A percentile compares a stretch with the other conserved stretches of the same genome.
These are phyloP conservation scores for Drosophila meridionalis DNA, from an alignment of 2,888 invertebrate species.

Conservation along the genomic window DNA sequence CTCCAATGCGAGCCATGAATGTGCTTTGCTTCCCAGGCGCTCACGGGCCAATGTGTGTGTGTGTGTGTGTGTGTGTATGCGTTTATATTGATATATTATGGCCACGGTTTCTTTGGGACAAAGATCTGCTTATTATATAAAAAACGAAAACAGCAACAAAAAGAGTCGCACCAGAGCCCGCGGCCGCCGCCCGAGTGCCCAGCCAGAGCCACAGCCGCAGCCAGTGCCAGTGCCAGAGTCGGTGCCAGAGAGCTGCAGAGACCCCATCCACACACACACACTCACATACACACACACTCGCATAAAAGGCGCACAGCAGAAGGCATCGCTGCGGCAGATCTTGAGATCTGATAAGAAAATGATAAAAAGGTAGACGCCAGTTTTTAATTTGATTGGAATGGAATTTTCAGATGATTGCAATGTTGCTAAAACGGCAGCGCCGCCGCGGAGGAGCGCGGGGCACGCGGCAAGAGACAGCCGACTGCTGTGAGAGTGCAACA, in stretches of 20 bases:
- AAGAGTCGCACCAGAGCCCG: slow-evolving; percentile 62
- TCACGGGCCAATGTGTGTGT: slow-evolving; percentile 51
- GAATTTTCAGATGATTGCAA: slow-evolving; percentile 82
- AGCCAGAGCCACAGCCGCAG: slow-evolving; percentile 54
- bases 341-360: slow-evolving; percentile 84
- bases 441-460: slow-evolving; percentile 44
- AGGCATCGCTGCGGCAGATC: slow-evolving; percentile 83
- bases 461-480: slow-evolving; percentile 32
- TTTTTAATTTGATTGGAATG: slow-evolving; percentile 85
- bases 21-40: slow-evolving; percentile 79
- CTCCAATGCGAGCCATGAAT: slow-evolving; percentile 66
- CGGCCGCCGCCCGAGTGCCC: slow-evolving; percentile 35
- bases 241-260: slow-evolving; percentile 49
- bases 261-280: slow-evolving; percentile 51
- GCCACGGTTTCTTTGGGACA: slow-evolving; percentile 85
- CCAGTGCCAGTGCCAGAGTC: slow-evolving; percentile 51
- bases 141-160: slow-evolving; percentile 66
- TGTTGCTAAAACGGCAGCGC: slow-evolving; percentile 80
- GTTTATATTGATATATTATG: slow-evolving; percentile 84
- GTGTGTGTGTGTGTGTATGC: slow-evolving; percentile 57
- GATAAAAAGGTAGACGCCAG: slow-evolving; percentile 85
- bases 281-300: slow-evolving; percentile 19
- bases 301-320: slow-evolving; percentile 69
- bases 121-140: slow-evolving; percentile 85
- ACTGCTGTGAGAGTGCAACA: slow-evolving; percentile 61